Percentiles rank a stretch among this genome's conserved stretches.
Conservation (phyloP, 2,113 vertebrate species). For the Herpetotheres cachinnans region DNA sequence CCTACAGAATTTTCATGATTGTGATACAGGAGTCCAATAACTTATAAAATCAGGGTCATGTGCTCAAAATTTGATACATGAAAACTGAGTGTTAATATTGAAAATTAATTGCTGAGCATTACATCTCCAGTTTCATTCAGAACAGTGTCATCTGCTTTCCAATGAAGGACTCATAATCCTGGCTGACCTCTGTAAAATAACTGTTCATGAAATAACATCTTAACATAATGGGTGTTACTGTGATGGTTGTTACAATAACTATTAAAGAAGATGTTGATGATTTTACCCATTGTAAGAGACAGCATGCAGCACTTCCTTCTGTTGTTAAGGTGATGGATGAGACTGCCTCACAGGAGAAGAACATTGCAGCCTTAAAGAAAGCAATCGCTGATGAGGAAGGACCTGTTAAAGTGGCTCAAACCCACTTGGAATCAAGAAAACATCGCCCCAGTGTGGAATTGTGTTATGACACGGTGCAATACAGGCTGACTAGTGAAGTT, state of each 20-base stretch:
- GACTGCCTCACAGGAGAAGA: conserved; percentile 80
- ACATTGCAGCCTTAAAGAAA: conserved; percentile 74
- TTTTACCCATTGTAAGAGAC: background rate
- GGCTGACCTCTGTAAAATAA: background rate
- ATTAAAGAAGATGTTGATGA: background rate
- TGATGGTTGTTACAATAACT: background rate
- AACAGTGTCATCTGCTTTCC: background rate
- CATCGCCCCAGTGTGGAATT: conserved; percentile 83
- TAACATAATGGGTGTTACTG: background rate
- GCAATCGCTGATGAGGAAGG: conserved; percentile 80
- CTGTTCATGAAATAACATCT: background rate
- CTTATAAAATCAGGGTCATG: background rate
- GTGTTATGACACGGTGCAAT: conserved; percentile 80
- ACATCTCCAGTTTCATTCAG: background rate
- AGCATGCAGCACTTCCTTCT: background rate
- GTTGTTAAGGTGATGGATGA: conserved; percentile 81
- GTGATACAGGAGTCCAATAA: background rate
- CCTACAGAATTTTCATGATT: background rate
- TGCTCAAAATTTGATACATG: background rate
- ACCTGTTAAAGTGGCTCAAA: conserved; percentile 79
- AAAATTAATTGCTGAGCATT: background rate
- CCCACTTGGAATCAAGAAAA: conserved; percentile 75
- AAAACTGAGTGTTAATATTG: background rate
- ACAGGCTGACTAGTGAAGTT: conserved; percentile 79
- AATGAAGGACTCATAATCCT: background rate